These are phyloP conservation scores for Kryptolebias ocellatus DNA, from an alignment of 2,797 vertebrate genomes.

Conservation along the genomic window DNA sequence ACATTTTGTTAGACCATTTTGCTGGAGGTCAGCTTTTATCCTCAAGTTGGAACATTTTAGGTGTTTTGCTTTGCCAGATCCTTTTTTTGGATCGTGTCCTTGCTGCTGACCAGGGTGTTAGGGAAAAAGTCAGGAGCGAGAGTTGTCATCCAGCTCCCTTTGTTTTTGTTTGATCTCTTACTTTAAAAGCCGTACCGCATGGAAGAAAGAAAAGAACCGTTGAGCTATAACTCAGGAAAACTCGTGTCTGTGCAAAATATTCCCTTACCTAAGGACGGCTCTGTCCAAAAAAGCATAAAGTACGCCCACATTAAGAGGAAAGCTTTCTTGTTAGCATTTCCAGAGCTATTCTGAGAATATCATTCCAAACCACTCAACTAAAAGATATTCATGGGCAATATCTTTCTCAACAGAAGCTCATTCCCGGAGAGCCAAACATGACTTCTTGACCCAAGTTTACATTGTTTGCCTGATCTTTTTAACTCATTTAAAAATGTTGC, in stretches of 20 bases:
- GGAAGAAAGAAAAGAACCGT: conserved; percentile 35
- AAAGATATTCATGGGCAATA: conserved; percentile 58
- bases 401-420: conserved; percentile 61
- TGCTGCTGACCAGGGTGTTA: conserved; percentile 11
- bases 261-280: conserved; percentile 48
- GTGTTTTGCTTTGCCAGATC: conserved; percentile 18
- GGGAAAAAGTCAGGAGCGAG: not conserved
- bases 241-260: conserved; percentile 61
- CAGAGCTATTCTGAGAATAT: conserved; percentile 58
- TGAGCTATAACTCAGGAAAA: conserved; percentile 56
- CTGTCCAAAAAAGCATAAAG: conserved; percentile 49
- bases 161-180: conserved; percentile 35
- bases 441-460: conserved; percentile 56
- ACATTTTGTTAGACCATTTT: not conserved
- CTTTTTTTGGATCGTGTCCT: conserved; percentile 20
- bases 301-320: conserved; percentile 56
- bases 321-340: conserved; percentile 60
- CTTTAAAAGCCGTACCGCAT: conserved; percentile 38
- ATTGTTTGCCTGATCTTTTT: conserved; percentile 53
- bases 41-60: conserved; percentile 19
- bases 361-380: conserved; percentile 54
- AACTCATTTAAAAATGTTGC: conserved; percentile 56
- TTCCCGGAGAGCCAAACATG: conserved; percentile 69
- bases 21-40: conserved; percentile 14
- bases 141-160: conserved; percentile 19